Base-by-base conservation (phyloP, 92 coral and sea anemone genomes). In the Zoanthus sociatus region DNA sequence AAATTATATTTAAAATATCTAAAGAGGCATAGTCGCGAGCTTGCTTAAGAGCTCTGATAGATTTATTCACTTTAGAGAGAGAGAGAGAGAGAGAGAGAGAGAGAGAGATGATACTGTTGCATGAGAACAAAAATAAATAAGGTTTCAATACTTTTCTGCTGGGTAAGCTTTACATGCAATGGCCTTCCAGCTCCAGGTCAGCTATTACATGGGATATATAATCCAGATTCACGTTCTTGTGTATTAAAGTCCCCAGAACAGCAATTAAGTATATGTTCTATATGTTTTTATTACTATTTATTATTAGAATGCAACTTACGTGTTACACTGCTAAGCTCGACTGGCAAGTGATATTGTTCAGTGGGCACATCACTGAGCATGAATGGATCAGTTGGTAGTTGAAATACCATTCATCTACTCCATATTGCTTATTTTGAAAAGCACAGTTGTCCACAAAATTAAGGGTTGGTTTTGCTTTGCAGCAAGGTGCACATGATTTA, bases 401-500 rank as follows among this genome's bases (percentile, higher is more conserved):
- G 71, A 64, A 64, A 70, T 70, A 70, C 75, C 17, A 33, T 31
- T 70, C 75, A 70, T 70, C 75, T 70, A 70, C 48, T 32, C 75
- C 48, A 70, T 70, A 70, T 70, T 48, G 75, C 50, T 70, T 70
- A 70, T 70, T 3, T 70, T 70, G 75, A 70, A 70, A 70, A 70
- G 75, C 75, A 70, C 47, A 9, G 75, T n/a, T 70, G 75, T 70
- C 75, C 75, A 18, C 75, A 12, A 20, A 70, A 70, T 11, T 70
- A 70, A 70, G 75, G 75, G 75, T 70, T 70, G 32, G 75, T 42
- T 64, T 70, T 70, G 75, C 47, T 70, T 70, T 70, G 75, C 75
- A 32, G 75, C 75, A 70, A 70, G 75, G 75, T 70, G 75, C 75
- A 70, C 75, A 32, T 70, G 75, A 70, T 70, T 70, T 70, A 3